phyloP scores from a whole-genome alignment of 2,797 vertebrate genomes.

The Prionace glauca region DNA sequence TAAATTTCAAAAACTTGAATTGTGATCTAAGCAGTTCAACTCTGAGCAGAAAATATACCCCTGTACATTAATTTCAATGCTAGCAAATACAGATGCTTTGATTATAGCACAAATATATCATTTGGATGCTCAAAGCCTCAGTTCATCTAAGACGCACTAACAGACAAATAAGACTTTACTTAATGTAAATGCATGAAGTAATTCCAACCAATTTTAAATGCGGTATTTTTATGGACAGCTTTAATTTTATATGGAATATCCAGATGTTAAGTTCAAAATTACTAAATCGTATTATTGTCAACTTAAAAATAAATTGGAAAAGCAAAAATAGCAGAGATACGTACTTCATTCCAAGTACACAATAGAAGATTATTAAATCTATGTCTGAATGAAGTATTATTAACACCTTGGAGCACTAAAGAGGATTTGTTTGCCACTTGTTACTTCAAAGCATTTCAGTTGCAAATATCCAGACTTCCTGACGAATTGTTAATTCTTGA shows the following conservation, averaged over 20 bases:
- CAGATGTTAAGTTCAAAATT: neutral
- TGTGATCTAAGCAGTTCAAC: neutral
- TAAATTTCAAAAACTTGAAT: neutral
- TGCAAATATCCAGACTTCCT: neutral
- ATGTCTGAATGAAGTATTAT: neutral
- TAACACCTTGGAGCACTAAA: neutral
- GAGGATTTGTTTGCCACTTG: conserved; percentile 3
- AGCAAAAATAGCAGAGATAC: neutral
- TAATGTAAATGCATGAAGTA: neutral
- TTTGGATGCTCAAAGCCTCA: neutral
- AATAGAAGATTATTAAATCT: neutral
- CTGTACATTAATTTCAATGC: neutral
- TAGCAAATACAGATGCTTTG: neutral
- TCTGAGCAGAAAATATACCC: neutral
- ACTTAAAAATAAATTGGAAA: neutral
- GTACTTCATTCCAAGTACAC: neutral
- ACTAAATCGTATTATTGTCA: neutral
- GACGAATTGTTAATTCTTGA: neutral
- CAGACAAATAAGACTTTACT: neutral
- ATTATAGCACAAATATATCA: neutral
- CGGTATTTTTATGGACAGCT: neutral
- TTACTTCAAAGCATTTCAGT: neutral
- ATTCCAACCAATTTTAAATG: neutral
- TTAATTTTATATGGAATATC: neutral
- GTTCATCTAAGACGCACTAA: neutral